Evolutionary conservation across 2,888 invertebrate species (phyloP).

Genomic region (Tenodera sinensis): DNA sequence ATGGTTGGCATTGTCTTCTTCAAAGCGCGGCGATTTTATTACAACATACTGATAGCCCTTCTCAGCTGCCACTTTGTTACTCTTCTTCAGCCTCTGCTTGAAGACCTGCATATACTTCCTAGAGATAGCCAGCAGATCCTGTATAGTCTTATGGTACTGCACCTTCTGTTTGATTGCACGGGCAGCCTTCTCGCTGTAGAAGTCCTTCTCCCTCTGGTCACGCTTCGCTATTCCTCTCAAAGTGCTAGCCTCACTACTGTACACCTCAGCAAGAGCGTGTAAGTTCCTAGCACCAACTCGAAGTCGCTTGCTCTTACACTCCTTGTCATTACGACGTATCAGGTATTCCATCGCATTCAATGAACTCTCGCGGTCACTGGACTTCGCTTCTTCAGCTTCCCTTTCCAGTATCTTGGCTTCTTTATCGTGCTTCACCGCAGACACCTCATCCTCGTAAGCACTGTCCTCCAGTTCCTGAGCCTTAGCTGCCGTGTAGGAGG

Average conservation of each 20-base stretch:
- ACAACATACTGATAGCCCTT: not conserved
- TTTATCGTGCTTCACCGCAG: not conserved
- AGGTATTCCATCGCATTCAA: not conserved
- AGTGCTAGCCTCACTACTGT: not conserved
- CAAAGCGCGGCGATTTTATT: not conserved
- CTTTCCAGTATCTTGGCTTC: not conserved
- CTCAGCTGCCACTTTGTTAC: not conserved
- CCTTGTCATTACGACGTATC: not conserved
- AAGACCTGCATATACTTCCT: not conserved
- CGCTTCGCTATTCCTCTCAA: not conserved
- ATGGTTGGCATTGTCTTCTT: too few species aligned
- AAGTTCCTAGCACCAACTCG: not conserved
- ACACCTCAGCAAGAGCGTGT: not conserved
- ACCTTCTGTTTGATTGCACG: not conserved
- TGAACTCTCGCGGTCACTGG: not conserved
- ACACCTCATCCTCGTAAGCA: not conserved
- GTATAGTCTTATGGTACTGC: not conserved
- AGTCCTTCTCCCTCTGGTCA: not conserved
- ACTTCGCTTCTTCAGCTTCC: not conserved
- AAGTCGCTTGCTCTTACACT: not conserved
- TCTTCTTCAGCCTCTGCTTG: not conserved
- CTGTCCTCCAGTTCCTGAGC: not conserved
- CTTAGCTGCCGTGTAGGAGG: not conserved
- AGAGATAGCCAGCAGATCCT: not conserved
- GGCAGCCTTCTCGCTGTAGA: not conserved